Conservation (phyloP, 2,797 vertebrate species). For the Mionectes olivaceus region DNA sequence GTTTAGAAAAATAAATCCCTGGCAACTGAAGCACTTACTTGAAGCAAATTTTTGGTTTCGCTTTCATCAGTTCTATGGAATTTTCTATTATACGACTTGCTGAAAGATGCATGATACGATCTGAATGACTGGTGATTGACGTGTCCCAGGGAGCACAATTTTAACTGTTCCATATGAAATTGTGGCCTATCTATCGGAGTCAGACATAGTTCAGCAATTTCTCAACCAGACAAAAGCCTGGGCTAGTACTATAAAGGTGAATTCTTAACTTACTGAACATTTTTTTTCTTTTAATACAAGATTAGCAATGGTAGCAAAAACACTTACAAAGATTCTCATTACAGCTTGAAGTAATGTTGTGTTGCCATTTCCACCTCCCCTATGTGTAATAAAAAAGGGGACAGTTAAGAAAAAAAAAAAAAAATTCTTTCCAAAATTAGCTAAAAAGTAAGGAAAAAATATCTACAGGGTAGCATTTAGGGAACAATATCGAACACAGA, state of each 20-base stretch:
- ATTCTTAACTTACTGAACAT: not conserved
- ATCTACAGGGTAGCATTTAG: not conserved
- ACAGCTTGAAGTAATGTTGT: not conserved
- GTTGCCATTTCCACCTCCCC: not conserved
- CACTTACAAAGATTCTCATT: not conserved
- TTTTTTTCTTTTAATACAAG: not conserved
- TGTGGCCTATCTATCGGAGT: not conserved
- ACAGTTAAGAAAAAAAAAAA: not conserved
- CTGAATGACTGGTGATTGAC: slow-evolving; percentile 26
- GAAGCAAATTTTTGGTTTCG: not conserved
- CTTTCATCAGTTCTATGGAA: not conserved
- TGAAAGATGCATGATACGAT: slow-evolving; percentile 21
- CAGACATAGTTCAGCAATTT: not conserved
- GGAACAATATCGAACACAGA: not conserved
- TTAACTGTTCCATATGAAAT: slow-evolving; percentile 22
- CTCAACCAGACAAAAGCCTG: not conserved
- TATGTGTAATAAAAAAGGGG: not conserved
- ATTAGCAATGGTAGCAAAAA: not conserved
- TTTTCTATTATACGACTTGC: not conserved
- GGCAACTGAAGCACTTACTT: not conserved
- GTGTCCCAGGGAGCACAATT: not conserved
- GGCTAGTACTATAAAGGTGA: not conserved
- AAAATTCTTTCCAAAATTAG: not conserved
- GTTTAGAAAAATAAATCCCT: not conserved
- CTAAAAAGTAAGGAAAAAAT: not conserved